Percentiles rank a stretch among this genome's conserved stretches.
These are phyloP conservation scores for Tenthredo amoena DNA, from an alignment of 2,888 invertebrate genomes.

Conservation along the genomic window DNA sequence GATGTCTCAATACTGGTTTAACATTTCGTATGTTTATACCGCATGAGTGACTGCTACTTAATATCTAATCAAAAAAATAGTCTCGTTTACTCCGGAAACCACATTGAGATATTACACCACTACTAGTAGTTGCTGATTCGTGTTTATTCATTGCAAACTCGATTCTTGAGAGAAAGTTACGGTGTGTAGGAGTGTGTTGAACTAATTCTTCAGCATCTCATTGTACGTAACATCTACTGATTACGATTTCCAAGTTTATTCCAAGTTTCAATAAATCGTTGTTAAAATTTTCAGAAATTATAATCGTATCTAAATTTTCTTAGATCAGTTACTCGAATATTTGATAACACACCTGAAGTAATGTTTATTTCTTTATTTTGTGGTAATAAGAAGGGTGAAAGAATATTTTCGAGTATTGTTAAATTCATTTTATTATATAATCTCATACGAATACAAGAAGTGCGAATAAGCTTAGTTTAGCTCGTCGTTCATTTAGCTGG, in stretches of 20 bases:
- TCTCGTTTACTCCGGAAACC: conserved; percentile 29
- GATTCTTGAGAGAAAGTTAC: background rate
- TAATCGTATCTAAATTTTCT: background rate
- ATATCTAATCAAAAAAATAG: conserved; percentile 41
- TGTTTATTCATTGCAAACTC: conserved; percentile 5
- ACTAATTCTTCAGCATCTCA: background rate
- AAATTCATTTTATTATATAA: conserved; percentile 60
- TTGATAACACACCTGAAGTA: background rate
- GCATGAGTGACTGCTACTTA: background rate
- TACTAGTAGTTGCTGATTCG: background rate
- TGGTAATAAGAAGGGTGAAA: background rate
- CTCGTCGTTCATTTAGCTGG: conserved; percentile 23
- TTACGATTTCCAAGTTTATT: background rate
- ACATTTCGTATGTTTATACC: conserved; percentile 5
- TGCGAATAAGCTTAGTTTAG: conserved; percentile 36
- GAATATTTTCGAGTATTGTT: conserved; percentile 46
- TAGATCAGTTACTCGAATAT: background rate
- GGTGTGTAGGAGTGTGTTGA: background rate
- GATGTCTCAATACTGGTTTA: conserved; percentile 2
- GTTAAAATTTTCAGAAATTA: background rate
- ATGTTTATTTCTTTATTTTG: background rate
- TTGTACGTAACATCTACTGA: background rate
- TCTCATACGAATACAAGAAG: conserved; percentile 56
- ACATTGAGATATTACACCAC: conserved; percentile 19
- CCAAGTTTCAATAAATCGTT: no score